Percentiles rank a stretch among this genome's conserved stretches.
phyloP scores from a whole-genome alignment of 1,140 invertebrate species.

The Samia ricini region DNA sequence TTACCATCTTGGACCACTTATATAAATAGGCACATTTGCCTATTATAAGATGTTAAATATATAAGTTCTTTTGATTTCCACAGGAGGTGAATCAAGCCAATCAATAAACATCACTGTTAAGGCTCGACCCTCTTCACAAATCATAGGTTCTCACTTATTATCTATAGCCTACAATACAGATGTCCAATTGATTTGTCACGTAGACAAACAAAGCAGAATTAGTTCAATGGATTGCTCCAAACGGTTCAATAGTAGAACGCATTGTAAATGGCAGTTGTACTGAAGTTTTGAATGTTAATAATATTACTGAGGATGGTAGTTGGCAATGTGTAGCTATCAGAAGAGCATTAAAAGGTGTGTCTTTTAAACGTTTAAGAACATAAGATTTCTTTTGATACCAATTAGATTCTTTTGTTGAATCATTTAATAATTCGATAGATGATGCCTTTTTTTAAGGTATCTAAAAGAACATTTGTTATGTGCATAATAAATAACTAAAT shows the following conservation, averaged over 20 bases:
- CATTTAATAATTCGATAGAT: too few relatives aligned
- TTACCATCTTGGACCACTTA: too few relatives aligned
- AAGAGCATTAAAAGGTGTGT: constrained; percentile 35
- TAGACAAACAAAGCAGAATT: constrained; percentile 44
- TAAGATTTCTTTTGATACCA: too few relatives aligned
- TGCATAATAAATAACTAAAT: too few relatives aligned
- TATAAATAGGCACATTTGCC: background rate
- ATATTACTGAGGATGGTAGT: constrained; percentile 40
- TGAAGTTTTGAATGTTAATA: constrained; percentile 38
- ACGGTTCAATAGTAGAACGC: constrained; percentile 24
- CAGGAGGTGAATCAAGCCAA: constrained; percentile 45
- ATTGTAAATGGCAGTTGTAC: constrained; percentile 32
- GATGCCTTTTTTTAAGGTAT: too few relatives aligned
- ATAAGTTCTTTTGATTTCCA: constrained; percentile 10
- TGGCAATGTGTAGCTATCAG: constrained; percentile 51
- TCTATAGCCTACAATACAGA: constrained; percentile 25
- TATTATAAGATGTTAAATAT: background rate
- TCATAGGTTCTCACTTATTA: constrained; percentile 44
- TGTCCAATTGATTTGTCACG: constrained; percentile 43
- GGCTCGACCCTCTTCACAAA: constrained; percentile 44
- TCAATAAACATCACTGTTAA: constrained; percentile 39
- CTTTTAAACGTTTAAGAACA: background rate
- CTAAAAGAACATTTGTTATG: too few relatives aligned
- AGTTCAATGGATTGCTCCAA: constrained; percentile 40
- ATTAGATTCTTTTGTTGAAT: too few relatives aligned